Evolutionary conservation across 2,888 invertebrate genomes (phyloP).

Genomic region (Gandaritis pyraliata): DNA sequence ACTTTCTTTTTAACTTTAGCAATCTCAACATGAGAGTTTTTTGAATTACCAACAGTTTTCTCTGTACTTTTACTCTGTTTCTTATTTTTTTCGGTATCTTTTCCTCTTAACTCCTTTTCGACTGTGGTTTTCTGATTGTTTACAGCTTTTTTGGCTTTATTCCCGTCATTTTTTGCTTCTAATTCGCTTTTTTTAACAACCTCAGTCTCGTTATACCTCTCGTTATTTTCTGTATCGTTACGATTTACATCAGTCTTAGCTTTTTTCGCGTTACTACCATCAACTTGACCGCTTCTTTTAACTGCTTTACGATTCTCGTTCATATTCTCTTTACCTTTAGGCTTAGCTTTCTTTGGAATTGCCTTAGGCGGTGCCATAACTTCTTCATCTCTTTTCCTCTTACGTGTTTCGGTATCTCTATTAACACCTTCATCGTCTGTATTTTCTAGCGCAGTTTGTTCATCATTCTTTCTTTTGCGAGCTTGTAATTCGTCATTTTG

Average conservation of each 20-base stretch:
- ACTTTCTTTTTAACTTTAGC: constrained; percentile 25
- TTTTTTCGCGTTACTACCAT: constrained; percentile 19
- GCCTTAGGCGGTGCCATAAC: constrained; percentile 73
- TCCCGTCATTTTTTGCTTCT: constrained; percentile 2
- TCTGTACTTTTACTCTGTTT: constrained; percentile 6
- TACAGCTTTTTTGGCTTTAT: constrained; percentile 17
- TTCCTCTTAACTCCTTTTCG: constrained; percentile 2
- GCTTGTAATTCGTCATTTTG: constrained; percentile 2
- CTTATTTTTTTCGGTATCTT: constrained; percentile 7
- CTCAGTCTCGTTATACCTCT: not conserved
- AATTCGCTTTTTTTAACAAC: not conserved
- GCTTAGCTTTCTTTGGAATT: constrained; percentile 63
- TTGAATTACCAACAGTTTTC: constrained; percentile 11
- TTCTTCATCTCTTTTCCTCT: constrained; percentile 46
- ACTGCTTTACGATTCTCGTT: constrained; percentile 40
- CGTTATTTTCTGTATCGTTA: not conserved
- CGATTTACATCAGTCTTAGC: constrained; percentile 7
- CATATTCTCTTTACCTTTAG: constrained; percentile 51
- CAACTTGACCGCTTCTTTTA: constrained; percentile 22
- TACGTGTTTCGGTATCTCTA: constrained; percentile 18
- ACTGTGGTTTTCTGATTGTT: constrained; percentile 11
- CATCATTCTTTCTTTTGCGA: constrained; percentile 28
- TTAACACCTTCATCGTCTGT: constrained; percentile 14
- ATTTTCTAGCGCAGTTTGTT: constrained; percentile 20
- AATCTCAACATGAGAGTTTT: constrained; percentile 2